Conservation (phyloP, 2,113 vertebrate species). For the Natator depressus region DNA sequence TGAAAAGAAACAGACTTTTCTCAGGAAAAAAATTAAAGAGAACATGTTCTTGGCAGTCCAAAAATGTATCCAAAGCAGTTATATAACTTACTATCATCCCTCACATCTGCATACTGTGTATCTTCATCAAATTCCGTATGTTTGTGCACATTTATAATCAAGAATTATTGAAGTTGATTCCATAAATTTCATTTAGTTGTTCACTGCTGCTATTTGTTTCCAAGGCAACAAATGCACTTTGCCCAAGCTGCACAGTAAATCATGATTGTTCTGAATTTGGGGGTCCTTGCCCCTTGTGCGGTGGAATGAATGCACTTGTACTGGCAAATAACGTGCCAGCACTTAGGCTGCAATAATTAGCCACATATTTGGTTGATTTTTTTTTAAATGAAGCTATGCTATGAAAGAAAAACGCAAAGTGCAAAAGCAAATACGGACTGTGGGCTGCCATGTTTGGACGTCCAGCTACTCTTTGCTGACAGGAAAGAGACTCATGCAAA, state of each 20-base stretch:
- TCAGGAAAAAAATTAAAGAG: slow-evolving; percentile 42
- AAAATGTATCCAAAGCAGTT: slow-evolving; percentile 1
- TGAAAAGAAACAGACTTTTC: slow-evolving; percentile 71
- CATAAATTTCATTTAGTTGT: slow-evolving; percentile 80
- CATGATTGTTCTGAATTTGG: slow-evolving; percentile 56
- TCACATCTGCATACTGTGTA: slow-evolving; percentile 62
- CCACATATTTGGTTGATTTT: not conserved
- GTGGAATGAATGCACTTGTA: slow-evolving; percentile 6
- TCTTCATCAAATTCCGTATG: slow-evolving; percentile 55
- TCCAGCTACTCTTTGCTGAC: not conserved
- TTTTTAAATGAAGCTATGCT: not conserved
- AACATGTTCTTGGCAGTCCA: slow-evolving; percentile 20
- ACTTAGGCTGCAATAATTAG: not conserved
- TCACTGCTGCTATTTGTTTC: slow-evolving; percentile 78
- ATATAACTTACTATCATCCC: slow-evolving; percentile 43
- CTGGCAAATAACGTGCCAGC: not conserved
- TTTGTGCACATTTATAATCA: slow-evolving; percentile 74
- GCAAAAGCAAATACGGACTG: not conserved
- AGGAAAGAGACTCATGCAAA: not conserved
- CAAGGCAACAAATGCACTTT: slow-evolving; percentile 80
- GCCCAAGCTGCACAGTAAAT: slow-evolving; percentile 61
- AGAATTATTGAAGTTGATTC: slow-evolving; percentile 74
- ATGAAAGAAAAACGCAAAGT: not conserved
- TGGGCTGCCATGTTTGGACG: not conserved
- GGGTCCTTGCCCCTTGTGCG: slow-evolving; percentile 68